phyloP scores from a whole-genome alignment of 1,140 invertebrate genomes.

The Drosophila ambigua region DNA sequence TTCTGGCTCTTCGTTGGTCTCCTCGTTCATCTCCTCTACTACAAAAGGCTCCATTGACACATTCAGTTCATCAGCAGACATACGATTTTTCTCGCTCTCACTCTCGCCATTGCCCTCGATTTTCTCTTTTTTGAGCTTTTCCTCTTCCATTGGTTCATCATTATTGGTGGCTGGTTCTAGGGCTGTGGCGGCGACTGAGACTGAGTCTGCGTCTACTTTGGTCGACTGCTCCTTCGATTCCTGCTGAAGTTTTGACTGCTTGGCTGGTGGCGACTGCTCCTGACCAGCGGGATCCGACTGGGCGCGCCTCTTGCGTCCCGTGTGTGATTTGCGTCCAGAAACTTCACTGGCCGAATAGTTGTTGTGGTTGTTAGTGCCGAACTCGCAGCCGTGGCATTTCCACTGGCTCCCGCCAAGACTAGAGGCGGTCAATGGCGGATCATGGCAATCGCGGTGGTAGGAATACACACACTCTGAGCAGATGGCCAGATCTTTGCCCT shows the following conservation, averaged over 20 bases:
- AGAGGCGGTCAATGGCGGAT: slow-evolving; percentile 33
- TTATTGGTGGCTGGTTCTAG: not conserved
- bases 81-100: not conserved
- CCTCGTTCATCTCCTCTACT: too few species aligned
- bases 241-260: slow-evolving; percentile 2
- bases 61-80: not conserved
- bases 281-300: slow-evolving; percentile 32
- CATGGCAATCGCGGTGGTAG: slow-evolving; percentile 66
- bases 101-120: too few species aligned
- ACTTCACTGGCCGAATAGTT: not conserved
- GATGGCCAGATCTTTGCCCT: slow-evolving; percentile 32
- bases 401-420: slow-evolving; percentile 44
- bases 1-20: too few species aligned
- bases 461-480: slow-evolving; percentile 51
- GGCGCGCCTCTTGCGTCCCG: slow-evolving; percentile 59
- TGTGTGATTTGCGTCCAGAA: slow-evolving; percentile 33
- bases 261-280: slow-evolving; percentile 17
- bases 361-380: not conserved
- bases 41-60: too few species aligned
- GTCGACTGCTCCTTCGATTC: not conserved
- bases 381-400: slow-evolving; percentile 62
- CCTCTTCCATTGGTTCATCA: not conserved
- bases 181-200: not conserved
- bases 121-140: not conserved
- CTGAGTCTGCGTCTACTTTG: not conserved